Evolutionary conservation across 2,113 vertebrate genomes (phyloP).

Genomic region (Eurypyga helias): DNA sequence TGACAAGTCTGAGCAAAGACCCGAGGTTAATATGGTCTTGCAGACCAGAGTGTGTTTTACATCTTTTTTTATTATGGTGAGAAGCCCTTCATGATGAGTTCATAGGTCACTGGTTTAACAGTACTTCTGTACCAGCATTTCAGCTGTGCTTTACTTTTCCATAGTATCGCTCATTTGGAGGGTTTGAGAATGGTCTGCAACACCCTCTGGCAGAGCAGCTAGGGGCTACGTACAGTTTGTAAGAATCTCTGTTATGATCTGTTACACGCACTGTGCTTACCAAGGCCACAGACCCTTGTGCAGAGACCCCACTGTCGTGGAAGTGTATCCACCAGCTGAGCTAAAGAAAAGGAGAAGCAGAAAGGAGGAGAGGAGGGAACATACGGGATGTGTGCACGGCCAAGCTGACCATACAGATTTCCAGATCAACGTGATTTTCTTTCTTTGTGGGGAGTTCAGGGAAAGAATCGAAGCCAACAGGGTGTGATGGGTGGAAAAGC

Average conservation of each 20-base stretch:
- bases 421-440: background rate
- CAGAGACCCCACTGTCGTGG: background rate
- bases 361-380: background rate
- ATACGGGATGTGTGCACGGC: rapidly evolving
- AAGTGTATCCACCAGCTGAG: background rate
- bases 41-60: background rate
- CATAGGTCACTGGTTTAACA: background rate
- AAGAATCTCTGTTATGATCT: background rate
- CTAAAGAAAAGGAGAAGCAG: background rate
- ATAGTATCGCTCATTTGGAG: background rate
- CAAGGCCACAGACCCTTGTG: background rate
- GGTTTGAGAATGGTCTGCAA: background rate
- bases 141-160: background rate
- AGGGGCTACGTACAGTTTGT: rapidly evolving
- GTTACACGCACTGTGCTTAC: rapidly evolving
- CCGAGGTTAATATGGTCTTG: background rate
- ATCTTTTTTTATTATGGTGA: background rate
- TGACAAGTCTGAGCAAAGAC: background rate
- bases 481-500: background rate
- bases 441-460: background rate
- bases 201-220: background rate
- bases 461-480: background rate
- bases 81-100: background rate
- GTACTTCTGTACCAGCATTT: background rate
- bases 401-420: background rate